phyloP scores from a whole-genome alignment of 2,113 vertebrate species.

The Trichechus manatus region DNA sequence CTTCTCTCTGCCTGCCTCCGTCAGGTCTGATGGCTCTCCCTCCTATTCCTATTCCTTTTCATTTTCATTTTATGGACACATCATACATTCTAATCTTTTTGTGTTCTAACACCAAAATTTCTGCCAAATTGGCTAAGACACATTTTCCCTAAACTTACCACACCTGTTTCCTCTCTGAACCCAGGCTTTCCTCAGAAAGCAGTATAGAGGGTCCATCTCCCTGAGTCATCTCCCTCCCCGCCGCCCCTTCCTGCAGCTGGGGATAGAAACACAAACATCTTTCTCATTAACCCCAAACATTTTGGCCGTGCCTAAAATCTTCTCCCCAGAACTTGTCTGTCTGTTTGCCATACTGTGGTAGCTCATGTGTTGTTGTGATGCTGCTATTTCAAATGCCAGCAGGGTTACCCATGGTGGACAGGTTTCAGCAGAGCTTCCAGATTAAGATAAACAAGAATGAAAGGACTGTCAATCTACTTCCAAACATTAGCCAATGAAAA shows the following conservation, averaged over 20 bases:
- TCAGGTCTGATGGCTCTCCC: not conserved
- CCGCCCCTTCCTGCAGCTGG: not conserved
- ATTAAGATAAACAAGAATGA: not conserved
- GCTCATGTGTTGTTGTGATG: not conserved
- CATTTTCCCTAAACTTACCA: not conserved
- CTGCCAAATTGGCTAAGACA: not conserved
- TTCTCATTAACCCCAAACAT: not conserved
- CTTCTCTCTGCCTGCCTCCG: not conserved
- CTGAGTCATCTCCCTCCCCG: not conserved
- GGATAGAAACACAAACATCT: not conserved
- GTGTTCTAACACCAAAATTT: not conserved
- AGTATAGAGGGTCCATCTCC: not conserved
- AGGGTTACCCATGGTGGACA: not conserved
- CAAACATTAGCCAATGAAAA: not conserved
- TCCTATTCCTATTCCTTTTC: slow-evolving; percentile 18
- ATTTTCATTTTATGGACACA: not conserved
- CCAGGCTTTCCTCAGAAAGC: not conserved
- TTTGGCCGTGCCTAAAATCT: not conserved
- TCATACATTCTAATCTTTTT: not conserved
- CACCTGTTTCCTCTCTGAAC: not conserved
- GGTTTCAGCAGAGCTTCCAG: not conserved
- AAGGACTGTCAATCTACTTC: not conserved
- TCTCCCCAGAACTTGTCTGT: not conserved
- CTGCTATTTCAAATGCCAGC: no score
- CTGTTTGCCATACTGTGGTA: not conserved